Percentiles rank a stretch among this genome's conserved stretches.
phyloP scores from a whole-genome alignment of 1,140 invertebrate genomes.

The Drosophila pandora region DNA sequence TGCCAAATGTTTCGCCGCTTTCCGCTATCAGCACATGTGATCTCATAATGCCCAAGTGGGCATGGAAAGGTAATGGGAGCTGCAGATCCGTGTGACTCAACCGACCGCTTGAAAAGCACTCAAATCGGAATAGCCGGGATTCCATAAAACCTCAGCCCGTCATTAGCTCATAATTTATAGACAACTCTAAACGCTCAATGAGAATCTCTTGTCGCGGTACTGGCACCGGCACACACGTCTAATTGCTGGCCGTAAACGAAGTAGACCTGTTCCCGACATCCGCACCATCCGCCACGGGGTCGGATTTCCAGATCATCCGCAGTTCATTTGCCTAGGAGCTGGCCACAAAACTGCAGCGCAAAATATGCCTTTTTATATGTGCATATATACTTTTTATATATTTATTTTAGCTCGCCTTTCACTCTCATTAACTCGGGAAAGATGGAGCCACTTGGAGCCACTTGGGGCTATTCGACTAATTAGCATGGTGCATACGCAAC shows the following conservation, averaged over 20 bases:
- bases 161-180: slow-evolving; percentile 51
- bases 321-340: slow-evolving; percentile 13
- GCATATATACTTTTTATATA: slow-evolving; percentile 6
- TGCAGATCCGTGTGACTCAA: slow-evolving; percentile 32
- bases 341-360: background rate
- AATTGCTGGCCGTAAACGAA: slow-evolving; percentile 34
- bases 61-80: slow-evolving; percentile 26
- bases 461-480: slow-evolving; percentile 64
- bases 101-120: slow-evolving; percentile 17
- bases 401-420: slow-evolving; percentile 63
- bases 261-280: slow-evolving; percentile 30
- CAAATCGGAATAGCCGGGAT: slow-evolving; percentile 34
- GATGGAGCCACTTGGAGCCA: slow-evolving; percentile 29
- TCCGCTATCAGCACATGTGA: slow-evolving; percentile 53
- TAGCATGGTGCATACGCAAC: slow-evolving; percentile 68
- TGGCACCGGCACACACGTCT: slow-evolving; percentile 7
- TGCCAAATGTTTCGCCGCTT: slow-evolving; percentile 61
- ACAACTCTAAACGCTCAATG: slow-evolving; percentile 27
- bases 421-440: slow-evolving; percentile 65
- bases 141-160: slow-evolving; percentile 32
- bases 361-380: slow-evolving; percentile 7
- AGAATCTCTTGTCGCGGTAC: background rate
- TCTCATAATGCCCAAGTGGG: slow-evolving; percentile 52
- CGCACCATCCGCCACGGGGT: slow-evolving; percentile 16
- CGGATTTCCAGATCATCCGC: slow-evolving; percentile 29